These are phyloP conservation scores for Arrhopalites spinosus DNA, from an alignment of 2,888 invertebrate species.

Conservation along the genomic window DNA sequence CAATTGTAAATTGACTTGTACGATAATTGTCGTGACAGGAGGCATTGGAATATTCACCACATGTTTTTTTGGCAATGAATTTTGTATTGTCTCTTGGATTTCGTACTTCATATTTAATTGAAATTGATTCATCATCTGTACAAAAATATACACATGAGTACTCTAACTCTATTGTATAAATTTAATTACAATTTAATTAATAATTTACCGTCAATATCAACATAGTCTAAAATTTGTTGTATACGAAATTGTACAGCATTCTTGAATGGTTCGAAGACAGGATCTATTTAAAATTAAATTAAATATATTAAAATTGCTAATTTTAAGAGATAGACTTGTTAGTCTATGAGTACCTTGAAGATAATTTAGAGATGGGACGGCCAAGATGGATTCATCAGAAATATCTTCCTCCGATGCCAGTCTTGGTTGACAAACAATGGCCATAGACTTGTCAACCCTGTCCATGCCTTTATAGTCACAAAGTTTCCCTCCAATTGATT, in stretches of 20 bases:
- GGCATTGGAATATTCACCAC: slow-evolving; percentile 6
- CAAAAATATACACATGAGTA: background rate
- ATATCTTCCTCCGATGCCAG: slow-evolving; percentile 32
- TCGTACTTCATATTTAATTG: slow-evolving; percentile 11
- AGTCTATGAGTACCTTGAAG: slow-evolving; percentile 17
- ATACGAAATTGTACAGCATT: slow-evolving; percentile 8
- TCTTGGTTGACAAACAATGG: slow-evolving; percentile 21
- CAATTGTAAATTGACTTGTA: slow-evolving; percentile 16
- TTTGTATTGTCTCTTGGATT: slow-evolving; percentile 11
- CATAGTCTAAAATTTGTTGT: slow-evolving; percentile 7
- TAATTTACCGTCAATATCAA: slow-evolving; percentile 14
- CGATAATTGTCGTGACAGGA: slow-evolving; percentile 28
- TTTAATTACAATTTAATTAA: background rate
- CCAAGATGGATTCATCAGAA: slow-evolving; percentile 18
- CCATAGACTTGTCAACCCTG: background rate
- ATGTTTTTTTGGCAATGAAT: slow-evolving; percentile 24
- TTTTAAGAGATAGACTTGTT: too few species aligned
- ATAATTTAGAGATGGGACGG: background rate
- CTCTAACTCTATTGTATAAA: too few species aligned
- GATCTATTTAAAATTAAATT: slow-evolving; percentile 13
- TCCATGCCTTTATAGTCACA: background rate
- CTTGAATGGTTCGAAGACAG: slow-evolving; percentile 30
- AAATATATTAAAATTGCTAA: background rate
- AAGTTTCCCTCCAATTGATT: too few species aligned
- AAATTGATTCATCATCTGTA: background rate